phyloP scores from a whole-genome alignment of 2,888 invertebrate genomes.

The Coelogynopora nodosa region DNA sequence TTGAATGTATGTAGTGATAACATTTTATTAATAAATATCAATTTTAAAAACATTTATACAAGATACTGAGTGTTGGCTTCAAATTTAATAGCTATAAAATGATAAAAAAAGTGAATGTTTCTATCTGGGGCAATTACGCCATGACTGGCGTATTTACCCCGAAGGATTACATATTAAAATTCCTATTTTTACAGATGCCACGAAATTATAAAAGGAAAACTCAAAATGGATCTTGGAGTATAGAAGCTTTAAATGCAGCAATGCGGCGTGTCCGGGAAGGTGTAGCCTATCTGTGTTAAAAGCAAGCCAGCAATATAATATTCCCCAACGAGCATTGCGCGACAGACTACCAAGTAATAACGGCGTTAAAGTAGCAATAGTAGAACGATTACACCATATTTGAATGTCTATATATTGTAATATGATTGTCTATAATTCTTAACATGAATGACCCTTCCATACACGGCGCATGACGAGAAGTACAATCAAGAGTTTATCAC shows the following conservation, averaged over 20 bases:
- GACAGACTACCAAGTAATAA: background rate
- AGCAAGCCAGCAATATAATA: background rate
- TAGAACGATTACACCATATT: no score
- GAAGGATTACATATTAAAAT: background rate
- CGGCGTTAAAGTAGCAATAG: background rate
- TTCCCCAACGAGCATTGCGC: constrained; percentile 33
- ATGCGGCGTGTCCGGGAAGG: background rate
- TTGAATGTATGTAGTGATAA: no score
- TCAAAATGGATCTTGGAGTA: background rate
- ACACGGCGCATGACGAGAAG: no score
- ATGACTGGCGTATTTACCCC: background rate
- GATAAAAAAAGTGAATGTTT: background rate
- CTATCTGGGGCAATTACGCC: background rate
- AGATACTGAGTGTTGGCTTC: constrained; percentile 25
- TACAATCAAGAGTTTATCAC: no score
- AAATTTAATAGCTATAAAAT: constrained; percentile 16
- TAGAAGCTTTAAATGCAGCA: constrained; percentile 10
- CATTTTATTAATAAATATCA: constrained; percentile 12
- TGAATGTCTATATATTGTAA: no score
- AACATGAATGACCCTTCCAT: no score
- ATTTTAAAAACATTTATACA: constrained; percentile 19
- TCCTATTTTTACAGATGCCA: constrained; percentile 16
- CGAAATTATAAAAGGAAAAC: constrained; percentile 29
- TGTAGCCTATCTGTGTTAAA: constrained; percentile 21
- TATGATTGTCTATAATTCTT: no score